These are phyloP conservation scores for Ormyrus rosae DNA, from an alignment of 2,888 invertebrate genomes.

Conservation along the genomic window DNA sequence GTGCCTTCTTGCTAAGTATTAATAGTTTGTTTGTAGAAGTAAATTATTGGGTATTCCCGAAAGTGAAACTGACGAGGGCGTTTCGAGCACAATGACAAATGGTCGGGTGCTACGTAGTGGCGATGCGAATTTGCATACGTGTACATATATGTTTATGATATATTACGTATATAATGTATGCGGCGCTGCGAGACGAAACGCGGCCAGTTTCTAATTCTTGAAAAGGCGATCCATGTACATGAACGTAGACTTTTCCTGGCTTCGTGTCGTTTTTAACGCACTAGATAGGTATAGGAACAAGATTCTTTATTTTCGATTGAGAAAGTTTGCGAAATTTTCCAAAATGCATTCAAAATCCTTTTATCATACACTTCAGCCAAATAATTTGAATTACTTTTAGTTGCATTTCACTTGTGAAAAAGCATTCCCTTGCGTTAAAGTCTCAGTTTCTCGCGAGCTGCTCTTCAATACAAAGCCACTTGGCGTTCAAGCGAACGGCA, in stretches of 20 bases:
- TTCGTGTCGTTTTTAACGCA: conserved; percentile 54
- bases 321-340: conserved; percentile 25
- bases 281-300: conserved; percentile 72
- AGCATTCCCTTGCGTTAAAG: not conserved
- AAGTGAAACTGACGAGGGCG: conserved; percentile 37
- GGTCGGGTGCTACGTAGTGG: conserved; percentile 41
- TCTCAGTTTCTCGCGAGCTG: not conserved
- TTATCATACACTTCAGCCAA: conserved; percentile 40
- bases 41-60: not conserved
- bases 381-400: conserved; percentile 23
- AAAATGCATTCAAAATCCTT: conserved; percentile 5
- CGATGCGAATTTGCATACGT: conserved; percentile 46
- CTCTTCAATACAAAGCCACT: not conserved
- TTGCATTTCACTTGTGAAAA: conserved; percentile 16
- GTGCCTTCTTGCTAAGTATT: too few species aligned
- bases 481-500: not conserved
- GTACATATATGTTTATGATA: conserved; percentile 53
- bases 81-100: conserved; percentile 44
- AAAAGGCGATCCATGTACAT: conserved; percentile 28
- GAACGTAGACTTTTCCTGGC: conserved; percentile 33
- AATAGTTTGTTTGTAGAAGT: not conserved
- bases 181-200: conserved; percentile 42
- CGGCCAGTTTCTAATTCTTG: conserved; percentile 15
- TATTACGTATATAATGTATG: conserved; percentile 56
- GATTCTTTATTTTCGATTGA: conserved; percentile 59